Conservation (phyloP, 2,797 vertebrate species). For the Netta rufina region DNA sequence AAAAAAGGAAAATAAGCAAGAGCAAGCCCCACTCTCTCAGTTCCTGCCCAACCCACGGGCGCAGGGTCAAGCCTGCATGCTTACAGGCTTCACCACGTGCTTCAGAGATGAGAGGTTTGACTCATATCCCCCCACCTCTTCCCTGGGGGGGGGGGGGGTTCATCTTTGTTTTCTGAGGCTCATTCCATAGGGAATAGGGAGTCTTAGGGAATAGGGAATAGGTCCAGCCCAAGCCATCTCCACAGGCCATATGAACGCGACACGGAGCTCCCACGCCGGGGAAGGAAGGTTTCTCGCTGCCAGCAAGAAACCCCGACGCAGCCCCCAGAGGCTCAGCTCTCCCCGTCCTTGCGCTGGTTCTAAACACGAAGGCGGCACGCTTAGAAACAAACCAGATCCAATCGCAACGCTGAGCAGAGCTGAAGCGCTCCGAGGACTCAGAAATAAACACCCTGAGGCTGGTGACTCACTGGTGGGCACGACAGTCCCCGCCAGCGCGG, state of each 20-base stretch:
- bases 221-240: neutral
- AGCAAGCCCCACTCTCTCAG: neutral
- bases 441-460: neutral
- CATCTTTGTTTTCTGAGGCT: neutral
- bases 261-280: neutral
- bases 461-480: neutral
- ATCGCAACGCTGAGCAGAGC: neutral
- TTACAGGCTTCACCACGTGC: neutral
- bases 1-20: neutral
- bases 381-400: neutral
- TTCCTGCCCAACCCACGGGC: neutral
- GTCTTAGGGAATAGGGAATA: neutral
- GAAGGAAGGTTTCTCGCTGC: neutral
- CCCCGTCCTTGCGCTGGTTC: neutral
- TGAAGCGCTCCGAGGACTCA: neutral
- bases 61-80: neutral
- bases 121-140: neutral
- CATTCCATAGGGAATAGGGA: neutral
- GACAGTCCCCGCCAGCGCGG: neutral
- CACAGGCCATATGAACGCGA: too few species aligned
- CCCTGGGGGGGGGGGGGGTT: too few species aligned
- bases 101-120: neutral
- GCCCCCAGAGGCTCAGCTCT: neutral
- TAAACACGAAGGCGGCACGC: neutral
- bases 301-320: neutral